Base-by-base conservation (phyloP, 37 sponge, comb jelly and placozoan genomes). In the Axinella damicornis region DNA sequence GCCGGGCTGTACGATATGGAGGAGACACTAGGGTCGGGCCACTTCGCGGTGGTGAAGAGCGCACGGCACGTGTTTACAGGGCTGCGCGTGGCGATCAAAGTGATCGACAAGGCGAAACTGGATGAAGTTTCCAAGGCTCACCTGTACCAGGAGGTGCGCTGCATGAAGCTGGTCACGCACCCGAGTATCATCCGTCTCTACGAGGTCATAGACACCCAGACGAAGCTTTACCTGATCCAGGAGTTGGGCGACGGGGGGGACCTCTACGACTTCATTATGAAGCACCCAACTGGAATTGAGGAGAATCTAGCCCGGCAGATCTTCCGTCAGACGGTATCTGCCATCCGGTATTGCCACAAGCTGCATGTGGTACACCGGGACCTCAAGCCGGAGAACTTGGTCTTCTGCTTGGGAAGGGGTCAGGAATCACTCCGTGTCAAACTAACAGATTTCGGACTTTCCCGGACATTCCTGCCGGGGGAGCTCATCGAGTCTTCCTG, bases 351-450 rank as follows among this genome's bases (percentile, higher is more conserved):
- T 71, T 98, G 99, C 73, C 99, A 98, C 77, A 80, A 83, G 36
- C 88, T 98, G 41, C 99, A 96, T 69, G 92, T 98, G 19, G 99
- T 98, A 0, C 99, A 98, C 69, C 85, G 99, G 55, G 99, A 98
- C 70, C 69, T 98, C 19, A 98, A 98, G 63, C 99, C 99, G 0
- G 99, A 98, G 82, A 98, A 98, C 66, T 79, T 98, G 20, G 95
- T 98, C 31, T 96, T 98, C 75, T 96, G 89, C 62, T 68, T 83
- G 11, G 83, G 87, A 30, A 57, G 31, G 56, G 37, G 38, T 0
- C 56, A 53, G 6, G 67, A 41, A 0, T 9, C 46, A 4, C 66
- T 56, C 28, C 35, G 71, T 0, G 93, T 98, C 16, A 95, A 95
- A 61, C 78, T 98, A 60, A 98, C 99, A 0, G 99, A 98, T 41